Percentiles rank a stretch among this genome's conserved stretches.
Conservation (phyloP, 2,113 vertebrate species). For the Cariama cristata region DNA sequence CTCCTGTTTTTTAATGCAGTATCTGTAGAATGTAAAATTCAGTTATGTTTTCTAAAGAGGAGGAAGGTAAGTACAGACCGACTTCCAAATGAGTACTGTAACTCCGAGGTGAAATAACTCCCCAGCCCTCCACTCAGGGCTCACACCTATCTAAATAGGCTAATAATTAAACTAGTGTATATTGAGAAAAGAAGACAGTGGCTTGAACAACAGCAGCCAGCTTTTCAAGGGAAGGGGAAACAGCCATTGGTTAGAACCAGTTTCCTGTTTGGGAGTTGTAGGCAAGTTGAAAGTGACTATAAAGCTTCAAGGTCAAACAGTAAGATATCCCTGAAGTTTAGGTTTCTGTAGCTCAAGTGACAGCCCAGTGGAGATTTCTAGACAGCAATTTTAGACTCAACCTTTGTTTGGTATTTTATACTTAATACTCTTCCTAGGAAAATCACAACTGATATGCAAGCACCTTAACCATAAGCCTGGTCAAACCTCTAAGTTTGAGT, state of each 20-base stretch:
- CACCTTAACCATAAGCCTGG: neutral
- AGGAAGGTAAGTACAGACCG: neutral
- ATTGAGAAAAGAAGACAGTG: neutral
- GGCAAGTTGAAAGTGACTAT: neutral
- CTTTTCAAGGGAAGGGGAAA: neutral
- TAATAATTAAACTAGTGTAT: neutral
- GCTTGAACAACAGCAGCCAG: neutral
- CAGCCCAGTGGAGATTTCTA: neutral
- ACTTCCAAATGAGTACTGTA: neutral
- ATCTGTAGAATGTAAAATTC: conserved; percentile 5
- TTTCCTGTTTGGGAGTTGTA: neutral
- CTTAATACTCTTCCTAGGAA: neutral
- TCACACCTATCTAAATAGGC: neutral
- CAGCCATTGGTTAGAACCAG: neutral
- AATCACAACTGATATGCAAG: neutral
- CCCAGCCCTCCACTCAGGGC: neutral
- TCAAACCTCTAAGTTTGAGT: neutral
- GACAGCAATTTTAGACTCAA: neutral
- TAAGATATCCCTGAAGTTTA: neutral
- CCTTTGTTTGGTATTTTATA: neutral
- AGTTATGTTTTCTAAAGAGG: neutral
- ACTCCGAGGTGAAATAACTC: neutral
- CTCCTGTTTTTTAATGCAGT: neutral
- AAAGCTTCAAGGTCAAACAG: neutral
- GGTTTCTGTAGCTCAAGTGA: neutral